Percentiles rank a stretch among this genome's conserved stretches.
These are phyloP conservation scores for Eulithis prunata DNA, from an alignment of 2,888 invertebrate species.

Conservation along the genomic window DNA sequence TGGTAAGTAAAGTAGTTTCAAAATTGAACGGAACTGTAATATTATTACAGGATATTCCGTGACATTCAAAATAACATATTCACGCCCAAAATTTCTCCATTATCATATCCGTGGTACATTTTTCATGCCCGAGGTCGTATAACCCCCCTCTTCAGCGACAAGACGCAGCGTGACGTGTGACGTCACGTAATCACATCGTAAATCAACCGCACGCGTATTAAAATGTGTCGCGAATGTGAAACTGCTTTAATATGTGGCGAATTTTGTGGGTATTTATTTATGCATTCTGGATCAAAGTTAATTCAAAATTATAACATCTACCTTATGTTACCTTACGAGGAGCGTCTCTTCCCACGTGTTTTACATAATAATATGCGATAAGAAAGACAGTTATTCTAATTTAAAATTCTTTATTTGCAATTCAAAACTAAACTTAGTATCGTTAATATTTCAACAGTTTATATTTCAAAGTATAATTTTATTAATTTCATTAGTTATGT, in stretches of 20 bases:
- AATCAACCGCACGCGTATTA: constrained; percentile 48
- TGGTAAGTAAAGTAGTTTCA: too few relatives aligned
- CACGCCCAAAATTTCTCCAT: constrained; percentile 18
- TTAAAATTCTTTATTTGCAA: constrained; percentile 12
- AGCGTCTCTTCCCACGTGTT: constrained; percentile 4
- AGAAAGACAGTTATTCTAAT: constrained; percentile 3
- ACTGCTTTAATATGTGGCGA: constrained; percentile 19
- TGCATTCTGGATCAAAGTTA: not conserved
- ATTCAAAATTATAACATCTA: too few relatives aligned
- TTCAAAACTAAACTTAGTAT: constrained; percentile 5
- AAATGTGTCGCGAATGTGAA: constrained; percentile 35
- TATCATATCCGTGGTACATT: constrained; percentile 25
- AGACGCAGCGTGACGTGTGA: constrained; percentile 25
- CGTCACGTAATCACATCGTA: constrained; percentile 49
- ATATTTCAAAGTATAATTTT: too few relatives aligned
- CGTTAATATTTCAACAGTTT: too few relatives aligned
- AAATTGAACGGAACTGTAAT: too few relatives aligned
- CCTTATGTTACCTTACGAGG: too few relatives aligned
- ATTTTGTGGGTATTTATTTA: constrained; percentile 5
- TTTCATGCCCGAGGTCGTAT: constrained; percentile 23
- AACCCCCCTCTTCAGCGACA: constrained; percentile 1
- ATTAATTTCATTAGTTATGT: too few relatives aligned
- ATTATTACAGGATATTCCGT: not conserved
- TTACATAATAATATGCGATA: not conserved
- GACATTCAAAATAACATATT: constrained; percentile 18